Conservation (phyloP, 2,797 vertebrate genomes). For the Ispidina picta region DNA sequence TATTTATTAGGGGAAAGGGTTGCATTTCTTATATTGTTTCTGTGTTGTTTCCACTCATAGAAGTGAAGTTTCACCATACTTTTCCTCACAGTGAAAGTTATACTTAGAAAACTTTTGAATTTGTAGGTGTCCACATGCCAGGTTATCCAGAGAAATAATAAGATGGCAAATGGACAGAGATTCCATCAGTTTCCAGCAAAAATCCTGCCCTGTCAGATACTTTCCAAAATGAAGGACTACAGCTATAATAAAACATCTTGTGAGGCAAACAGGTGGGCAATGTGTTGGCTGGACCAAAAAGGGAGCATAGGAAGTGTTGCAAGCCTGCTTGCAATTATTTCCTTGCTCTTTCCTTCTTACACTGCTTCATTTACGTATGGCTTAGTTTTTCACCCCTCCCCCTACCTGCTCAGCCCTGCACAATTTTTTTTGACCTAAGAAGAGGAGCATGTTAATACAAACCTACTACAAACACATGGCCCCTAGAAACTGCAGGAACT, state of each 20-base stretch:
- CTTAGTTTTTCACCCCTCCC: background rate
- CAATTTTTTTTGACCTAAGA: background rate
- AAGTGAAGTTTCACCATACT: background rate
- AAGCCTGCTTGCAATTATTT: conserved; percentile 43
- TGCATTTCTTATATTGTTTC: background rate
- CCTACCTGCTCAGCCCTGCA: background rate
- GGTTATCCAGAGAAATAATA: background rate
- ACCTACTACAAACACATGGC: rapidly evolving
- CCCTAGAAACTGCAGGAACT: background rate
- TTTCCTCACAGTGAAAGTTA: background rate
- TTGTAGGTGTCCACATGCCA: background rate
- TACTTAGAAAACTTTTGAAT: background rate
- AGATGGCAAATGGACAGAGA: background rate
- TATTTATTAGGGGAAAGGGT: background rate
- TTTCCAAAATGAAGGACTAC: background rate
- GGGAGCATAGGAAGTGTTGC: conserved; percentile 34
- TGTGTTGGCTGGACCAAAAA: conserved; percentile 45
- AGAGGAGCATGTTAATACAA: background rate
- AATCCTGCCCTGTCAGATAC: background rate
- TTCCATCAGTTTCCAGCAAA: background rate
- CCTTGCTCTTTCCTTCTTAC: conserved; percentile 24
- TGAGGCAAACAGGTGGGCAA: background rate
- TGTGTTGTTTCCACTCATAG: background rate
- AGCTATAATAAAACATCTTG: background rate
- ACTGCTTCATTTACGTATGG: background rate